A percentile compares a stretch with the other conserved stretches of the same genome.
Evolutionary conservation across 2,113 vertebrate genomes (phyloP).

Genomic region (Turnix velox): DNA sequence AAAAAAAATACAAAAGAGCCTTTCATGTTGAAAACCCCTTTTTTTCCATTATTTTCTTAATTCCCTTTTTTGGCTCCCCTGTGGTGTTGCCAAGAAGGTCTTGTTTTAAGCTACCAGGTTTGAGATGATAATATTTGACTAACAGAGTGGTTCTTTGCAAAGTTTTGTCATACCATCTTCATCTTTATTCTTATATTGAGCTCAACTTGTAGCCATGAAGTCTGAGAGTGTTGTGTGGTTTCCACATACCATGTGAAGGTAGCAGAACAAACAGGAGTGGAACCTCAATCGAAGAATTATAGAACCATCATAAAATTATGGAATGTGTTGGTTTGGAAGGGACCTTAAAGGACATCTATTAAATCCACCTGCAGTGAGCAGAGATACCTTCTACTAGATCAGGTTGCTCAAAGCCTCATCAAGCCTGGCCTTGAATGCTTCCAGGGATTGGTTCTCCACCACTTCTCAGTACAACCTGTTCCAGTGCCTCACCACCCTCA

Average conservation of each 20-base stretch:
- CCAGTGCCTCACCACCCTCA: too few relatives aligned
- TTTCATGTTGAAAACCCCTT: neutral
- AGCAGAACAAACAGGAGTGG: neutral
- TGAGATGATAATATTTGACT: neutral
- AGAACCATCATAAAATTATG: too few relatives aligned
- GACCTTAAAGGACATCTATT: too few relatives aligned
- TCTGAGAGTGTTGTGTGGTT: neutral
- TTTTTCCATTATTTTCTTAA: neutral
- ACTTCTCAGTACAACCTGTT: too few relatives aligned
- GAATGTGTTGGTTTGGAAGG: neutral
- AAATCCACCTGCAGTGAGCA: too few relatives aligned
- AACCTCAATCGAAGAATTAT: neutral
- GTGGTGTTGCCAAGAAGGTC: neutral
- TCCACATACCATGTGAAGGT: neutral
- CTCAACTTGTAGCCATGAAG: neutral
- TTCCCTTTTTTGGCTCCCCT: neutral
- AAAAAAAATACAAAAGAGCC: neutral
- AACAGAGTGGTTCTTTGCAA: neutral
- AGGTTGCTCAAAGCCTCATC: too few relatives aligned
- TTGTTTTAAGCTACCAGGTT: neutral
- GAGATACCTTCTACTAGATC: too few relatives aligned
- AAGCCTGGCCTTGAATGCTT: too few relatives aligned
- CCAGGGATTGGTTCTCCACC: too few relatives aligned
- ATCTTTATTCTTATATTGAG: neutral
- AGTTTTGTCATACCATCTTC: neutral